Conservation (phyloP, 2,888 invertebrate genomes). For the Camponotus fellah region DNA sequence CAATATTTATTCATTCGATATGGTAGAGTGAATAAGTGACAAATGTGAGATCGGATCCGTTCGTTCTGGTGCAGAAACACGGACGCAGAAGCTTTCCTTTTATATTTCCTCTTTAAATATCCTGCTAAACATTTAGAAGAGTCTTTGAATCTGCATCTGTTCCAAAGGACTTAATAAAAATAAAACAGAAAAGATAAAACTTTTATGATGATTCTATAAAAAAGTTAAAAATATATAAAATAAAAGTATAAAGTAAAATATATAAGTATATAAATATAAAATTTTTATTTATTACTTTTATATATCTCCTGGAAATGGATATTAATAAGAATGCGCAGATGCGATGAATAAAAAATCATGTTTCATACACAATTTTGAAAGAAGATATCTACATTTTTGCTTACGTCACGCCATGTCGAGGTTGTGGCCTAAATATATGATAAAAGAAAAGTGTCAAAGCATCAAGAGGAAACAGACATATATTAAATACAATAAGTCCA, state of each 20-base stretch:
- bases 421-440: not conserved
- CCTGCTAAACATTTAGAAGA: not conserved
- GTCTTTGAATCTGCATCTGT: not conserved
- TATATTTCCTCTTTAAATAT: not conserved
- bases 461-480: not conserved
- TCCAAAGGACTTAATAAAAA: not conserved
- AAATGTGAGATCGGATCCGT: constrained; percentile 6
- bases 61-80: not conserved
- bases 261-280: not conserved
- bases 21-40: not conserved
- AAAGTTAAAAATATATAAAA: not conserved
- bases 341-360: not conserved
- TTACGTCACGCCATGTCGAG: not conserved
- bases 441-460: not conserved
- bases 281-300: constrained; percentile 1
- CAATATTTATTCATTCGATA: constrained; percentile 24
- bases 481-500: not conserved
- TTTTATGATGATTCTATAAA: not conserved
- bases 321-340: not conserved
- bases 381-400: not conserved
- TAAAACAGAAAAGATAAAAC: not conserved
- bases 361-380: not conserved
- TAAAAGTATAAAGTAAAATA: not conserved
- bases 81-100: not conserved
- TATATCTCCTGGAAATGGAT: not conserved